Percentiles rank a stretch among this genome's conserved stretches.
Evolutionary conservation across 2,888 invertebrate species (phyloP).

Genomic region (Tachystola acroxantha): DNA sequence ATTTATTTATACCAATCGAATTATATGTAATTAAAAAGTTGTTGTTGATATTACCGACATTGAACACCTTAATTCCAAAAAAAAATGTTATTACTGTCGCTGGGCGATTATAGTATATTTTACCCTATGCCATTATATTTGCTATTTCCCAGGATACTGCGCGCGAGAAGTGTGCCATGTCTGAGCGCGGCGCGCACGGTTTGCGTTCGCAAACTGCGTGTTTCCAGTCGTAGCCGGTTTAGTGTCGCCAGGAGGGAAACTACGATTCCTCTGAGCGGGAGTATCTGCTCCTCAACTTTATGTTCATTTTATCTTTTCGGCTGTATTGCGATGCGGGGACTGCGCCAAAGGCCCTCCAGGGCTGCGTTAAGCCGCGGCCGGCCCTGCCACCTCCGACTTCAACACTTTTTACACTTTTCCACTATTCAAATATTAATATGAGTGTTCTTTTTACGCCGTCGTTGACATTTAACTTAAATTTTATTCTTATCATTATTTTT

Average conservation of each 20-base stretch:
- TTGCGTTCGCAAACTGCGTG: slow-evolving; percentile 55
- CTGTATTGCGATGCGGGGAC: slow-evolving; percentile 71
- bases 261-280: slow-evolving; percentile 72
- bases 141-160: too few species aligned
- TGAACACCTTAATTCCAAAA: too few species aligned
- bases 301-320: slow-evolving; percentile 77
- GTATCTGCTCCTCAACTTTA: slow-evolving; percentile 75
- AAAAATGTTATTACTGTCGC: too few species aligned
- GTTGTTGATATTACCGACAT: too few species aligned
- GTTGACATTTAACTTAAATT: slow-evolving; percentile 37
- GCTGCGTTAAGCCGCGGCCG: slow-evolving; percentile 68
- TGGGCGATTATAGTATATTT: too few species aligned
- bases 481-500: slow-evolving; percentile 29
- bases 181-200: slow-evolving; percentile 21
- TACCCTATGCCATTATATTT: too few species aligned
- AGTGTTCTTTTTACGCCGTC: slow-evolving; percentile 27
- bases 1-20: too few species aligned
- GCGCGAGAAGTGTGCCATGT: too few species aligned
- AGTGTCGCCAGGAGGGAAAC: slow-evolving; percentile 70
- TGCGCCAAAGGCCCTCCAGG: slow-evolving; percentile 69
- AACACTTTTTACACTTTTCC: slow-evolving; percentile 61
- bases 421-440: slow-evolving; percentile 71
- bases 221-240: slow-evolving; percentile 50
- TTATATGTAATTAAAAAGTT: too few species aligned
- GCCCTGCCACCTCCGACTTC: slow-evolving; percentile 55